Evolutionary conservation across 2,888 invertebrate genomes (phyloP).

Genomic region (Saturnia japonica): DNA sequence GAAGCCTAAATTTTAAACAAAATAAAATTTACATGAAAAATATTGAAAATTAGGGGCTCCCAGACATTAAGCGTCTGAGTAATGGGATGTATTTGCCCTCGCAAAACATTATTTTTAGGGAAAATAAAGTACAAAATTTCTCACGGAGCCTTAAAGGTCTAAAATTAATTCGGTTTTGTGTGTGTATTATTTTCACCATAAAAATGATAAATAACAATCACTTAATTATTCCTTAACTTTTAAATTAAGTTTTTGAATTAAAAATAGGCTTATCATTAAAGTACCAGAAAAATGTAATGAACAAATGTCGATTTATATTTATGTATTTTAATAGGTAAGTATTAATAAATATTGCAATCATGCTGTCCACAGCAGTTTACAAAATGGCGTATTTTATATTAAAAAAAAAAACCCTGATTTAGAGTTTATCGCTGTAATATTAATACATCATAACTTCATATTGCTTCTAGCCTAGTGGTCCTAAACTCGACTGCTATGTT

Average conservation of each 20-base stretch:
- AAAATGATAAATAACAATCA: not conserved
- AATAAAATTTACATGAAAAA: not conserved
- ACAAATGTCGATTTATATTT: too few relatives aligned
- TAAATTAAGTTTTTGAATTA: not conserved
- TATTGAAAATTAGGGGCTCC: slow-evolving; percentile 13
- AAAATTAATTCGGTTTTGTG: slow-evolving; percentile 9
- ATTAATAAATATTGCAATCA: too few relatives aligned
- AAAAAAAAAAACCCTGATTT: too few relatives aligned
- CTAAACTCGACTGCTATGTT: too few relatives aligned
- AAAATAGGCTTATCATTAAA: not conserved
- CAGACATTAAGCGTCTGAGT: slow-evolving; percentile 22
- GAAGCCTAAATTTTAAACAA: not conserved
- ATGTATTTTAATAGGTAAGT: too few relatives aligned
- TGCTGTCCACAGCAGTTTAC: too few relatives aligned
- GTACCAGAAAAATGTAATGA: too few relatives aligned
- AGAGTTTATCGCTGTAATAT: too few relatives aligned
- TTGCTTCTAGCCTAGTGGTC: too few relatives aligned
- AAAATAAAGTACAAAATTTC: slow-evolving; percentile 25
- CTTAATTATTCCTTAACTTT: not conserved
- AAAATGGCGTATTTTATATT: too few relatives aligned
- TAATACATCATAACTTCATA: too few relatives aligned
- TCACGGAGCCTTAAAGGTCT: slow-evolving; percentile 25
- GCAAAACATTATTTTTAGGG: slow-evolving; percentile 35
- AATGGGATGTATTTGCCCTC: slow-evolving; percentile 39
- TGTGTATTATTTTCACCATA: not conserved